phyloP scores from a whole-genome alignment of 2,113 vertebrate species.

The Myiozetetes cayanensis region DNA sequence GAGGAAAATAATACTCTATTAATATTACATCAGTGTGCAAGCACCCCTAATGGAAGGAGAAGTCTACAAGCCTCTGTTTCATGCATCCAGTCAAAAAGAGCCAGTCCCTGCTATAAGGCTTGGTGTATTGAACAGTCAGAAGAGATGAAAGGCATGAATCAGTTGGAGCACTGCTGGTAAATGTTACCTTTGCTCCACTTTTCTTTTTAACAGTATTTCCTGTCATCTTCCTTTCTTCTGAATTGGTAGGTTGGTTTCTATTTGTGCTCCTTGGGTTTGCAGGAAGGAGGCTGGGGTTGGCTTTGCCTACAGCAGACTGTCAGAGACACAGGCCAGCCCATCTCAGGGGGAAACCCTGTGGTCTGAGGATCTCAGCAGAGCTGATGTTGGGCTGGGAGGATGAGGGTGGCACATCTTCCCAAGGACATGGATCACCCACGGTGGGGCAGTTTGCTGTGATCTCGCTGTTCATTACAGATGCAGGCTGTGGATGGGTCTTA shows the following conservation, averaged over 20 bases:
- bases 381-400: background rate
- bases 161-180: background rate
- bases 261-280: background rate
- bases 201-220: background rate
- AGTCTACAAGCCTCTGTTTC: background rate
- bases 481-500: background rate
- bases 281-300: background rate
- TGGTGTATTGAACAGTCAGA: background rate
- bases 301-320: background rate
- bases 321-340: accelerated
- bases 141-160: background rate
- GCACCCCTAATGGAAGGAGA: background rate
- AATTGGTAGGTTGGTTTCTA: background rate
- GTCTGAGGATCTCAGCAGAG: background rate
- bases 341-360: accelerated
- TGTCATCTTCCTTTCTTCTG: background rate
- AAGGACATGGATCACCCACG: accelerated
- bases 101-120: background rate
- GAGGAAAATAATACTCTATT: background rate
- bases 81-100: background rate
- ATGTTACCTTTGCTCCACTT: background rate
- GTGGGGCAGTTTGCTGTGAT: background rate
- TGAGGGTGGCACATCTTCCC: background rate
- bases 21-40: background rate
- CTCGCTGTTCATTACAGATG: background rate